Evolutionary conservation across 2,888 invertebrate species (phyloP).

Genomic region (Chymomyza amoena): DNA sequence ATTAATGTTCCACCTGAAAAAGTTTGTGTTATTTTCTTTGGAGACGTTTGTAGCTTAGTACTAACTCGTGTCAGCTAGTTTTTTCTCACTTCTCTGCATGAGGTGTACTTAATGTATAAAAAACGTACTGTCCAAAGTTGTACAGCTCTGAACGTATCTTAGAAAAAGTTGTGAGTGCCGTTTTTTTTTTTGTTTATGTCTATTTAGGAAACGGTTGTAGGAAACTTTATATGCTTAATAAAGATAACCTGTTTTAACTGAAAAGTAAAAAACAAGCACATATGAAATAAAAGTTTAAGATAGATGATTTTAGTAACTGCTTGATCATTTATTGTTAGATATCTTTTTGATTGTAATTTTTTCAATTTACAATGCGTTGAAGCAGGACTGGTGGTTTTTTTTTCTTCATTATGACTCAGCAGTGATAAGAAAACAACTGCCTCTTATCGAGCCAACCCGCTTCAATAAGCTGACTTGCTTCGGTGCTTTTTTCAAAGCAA

Average conservation of each 20-base stretch:
- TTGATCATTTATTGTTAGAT: neutral
- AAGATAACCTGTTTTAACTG: conserved; percentile 19
- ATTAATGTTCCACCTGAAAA: neutral
- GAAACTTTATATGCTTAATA: neutral
- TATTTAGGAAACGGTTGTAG: neutral
- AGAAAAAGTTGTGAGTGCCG: neutral
- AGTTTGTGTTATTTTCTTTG: neutral
- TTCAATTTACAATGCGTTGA: neutral
- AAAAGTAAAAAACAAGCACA: neutral
- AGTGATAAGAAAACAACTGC: neutral
- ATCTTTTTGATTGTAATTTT: no score
- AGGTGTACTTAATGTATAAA: no score
- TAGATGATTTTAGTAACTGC: neutral
- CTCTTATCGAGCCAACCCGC: neutral
- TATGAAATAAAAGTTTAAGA: neutral
- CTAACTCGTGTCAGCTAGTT: neutral
- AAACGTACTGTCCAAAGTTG: neutral
- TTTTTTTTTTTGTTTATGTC: no score
- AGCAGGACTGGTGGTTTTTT: neutral
- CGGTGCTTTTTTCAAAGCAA: neutral
- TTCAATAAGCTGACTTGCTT: neutral
- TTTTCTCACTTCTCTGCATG: neutral
- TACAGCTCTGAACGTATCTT: neutral
- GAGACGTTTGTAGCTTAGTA: neutral
- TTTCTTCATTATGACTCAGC: neutral